Evolutionary conservation across 2,797 vertebrate species (phyloP), one percentile per base, ranked within the genome.

Genomic region (Zalophus californianus): DNA sequence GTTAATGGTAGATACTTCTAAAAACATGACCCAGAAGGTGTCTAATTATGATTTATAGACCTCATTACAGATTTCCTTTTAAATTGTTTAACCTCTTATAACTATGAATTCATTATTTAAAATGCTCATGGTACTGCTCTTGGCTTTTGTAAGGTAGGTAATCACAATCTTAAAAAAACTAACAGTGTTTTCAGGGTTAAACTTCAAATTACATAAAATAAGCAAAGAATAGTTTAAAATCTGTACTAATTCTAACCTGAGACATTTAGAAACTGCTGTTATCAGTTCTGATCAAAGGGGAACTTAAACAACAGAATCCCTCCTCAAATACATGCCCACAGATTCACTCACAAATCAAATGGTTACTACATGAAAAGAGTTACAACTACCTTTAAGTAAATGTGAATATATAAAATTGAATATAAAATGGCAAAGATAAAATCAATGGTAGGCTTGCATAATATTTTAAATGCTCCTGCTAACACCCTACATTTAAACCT

Each of bases 231-330:
- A 75, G 38, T 87, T 94, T 84, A 64, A 91, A 90, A 54, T 35
- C 16, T 68, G 4, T 84, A 52, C 41, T 91, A 78, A 86, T 83
- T 97, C 38, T 87, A 72, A 95, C 48, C 13, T 62, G n/a, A 41
- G 44, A 84, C 48, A 92, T 72, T 94, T 50, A 95, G 75, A 95
- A 95, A 89, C 41, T 41, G 12, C 32, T 86, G 91, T 88, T 89
- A 83, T 80, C 60, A 86, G 44, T 94, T 95, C 70, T 80, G 48
- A 52, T 84, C 25, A 92, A 96, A 95, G 60, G n/a, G 10, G 44
- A 95, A 82, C 58, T 90, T 85, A 60, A 91, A 90, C 66, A 90
- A 77, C 11, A 92, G 88, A 56, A 35, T 54, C 21, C 1, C 15
- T 50, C 6, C 41, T 15, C 29, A 64, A 75, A 32, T 35, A 92